phyloP scores from a whole-genome alignment of 1,140 invertebrate genomes.

The Zaprionus taronus region DNA sequence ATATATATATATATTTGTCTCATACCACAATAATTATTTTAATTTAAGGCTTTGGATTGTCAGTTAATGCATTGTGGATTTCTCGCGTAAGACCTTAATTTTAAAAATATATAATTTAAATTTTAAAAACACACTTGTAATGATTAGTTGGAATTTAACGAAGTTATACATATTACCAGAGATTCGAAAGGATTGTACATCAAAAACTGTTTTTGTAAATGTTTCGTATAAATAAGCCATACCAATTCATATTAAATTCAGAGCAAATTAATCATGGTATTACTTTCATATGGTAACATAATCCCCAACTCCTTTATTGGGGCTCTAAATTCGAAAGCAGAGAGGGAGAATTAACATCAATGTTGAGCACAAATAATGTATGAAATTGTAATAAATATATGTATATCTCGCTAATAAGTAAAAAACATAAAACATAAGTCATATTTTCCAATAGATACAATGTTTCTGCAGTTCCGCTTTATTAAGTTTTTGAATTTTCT shows the following conservation, averaged over 20 bases:
- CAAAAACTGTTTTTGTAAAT: conserved; percentile 48
- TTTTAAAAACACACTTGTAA: conserved; percentile 36
- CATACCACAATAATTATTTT: conserved; percentile 11
- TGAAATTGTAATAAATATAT: conserved; percentile 51
- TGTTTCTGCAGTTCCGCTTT: conserved; percentile 8
- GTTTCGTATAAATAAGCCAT: conserved; percentile 50
- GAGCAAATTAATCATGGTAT: conserved; percentile 34
- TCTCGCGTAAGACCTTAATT: conserved; percentile 9
- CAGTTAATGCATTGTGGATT: conserved; percentile 8
- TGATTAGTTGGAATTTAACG: conserved; percentile 36
- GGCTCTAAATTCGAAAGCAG: neutral
- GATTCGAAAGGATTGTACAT: conserved; percentile 40
- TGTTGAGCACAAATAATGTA: conserved; percentile 51
- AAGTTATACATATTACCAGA: conserved; percentile 29
- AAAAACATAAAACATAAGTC: conserved; percentile 17
- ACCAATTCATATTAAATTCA: conserved; percentile 48
- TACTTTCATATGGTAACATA: conserved; percentile 17
- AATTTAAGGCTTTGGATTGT: conserved; percentile 9
- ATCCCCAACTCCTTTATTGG: neutral
- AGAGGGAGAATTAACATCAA: conserved; percentile 26
- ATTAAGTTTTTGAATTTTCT: conserved; percentile 5
- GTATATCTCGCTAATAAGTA: conserved; percentile 45
- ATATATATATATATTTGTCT: conserved; percentile 1
- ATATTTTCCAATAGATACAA: conserved; percentile 32
- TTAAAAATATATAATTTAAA: conserved; percentile 16